A percentile compares a stretch with the other conserved stretches of the same genome.
phyloP scores from a whole-genome alignment of 2,797 vertebrate genomes.

The Huso huso region DNA sequence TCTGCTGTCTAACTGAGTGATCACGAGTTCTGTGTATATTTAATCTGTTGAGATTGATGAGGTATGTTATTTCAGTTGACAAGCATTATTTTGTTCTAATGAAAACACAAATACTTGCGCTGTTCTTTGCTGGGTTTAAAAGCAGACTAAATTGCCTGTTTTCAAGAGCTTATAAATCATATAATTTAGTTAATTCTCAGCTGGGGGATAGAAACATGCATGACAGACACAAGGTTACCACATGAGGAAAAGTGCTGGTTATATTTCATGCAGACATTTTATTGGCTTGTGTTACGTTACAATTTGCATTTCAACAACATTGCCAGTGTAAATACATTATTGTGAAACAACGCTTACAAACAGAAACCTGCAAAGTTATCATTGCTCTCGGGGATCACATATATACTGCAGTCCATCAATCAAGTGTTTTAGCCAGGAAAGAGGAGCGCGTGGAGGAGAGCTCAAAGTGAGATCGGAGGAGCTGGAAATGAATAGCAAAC shows the following conservation, averaged over 20 bases:
- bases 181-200: constrained; percentile 14
- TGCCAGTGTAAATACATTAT: constrained; percentile 51
- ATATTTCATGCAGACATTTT: constrained; percentile 52
- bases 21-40: too few species aligned
- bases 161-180: constrained; percentile 14
- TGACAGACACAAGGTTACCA: constrained; percentile 15
- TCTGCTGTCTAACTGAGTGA: too few species aligned
- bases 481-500: too few species aligned
- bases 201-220: constrained; percentile 5
- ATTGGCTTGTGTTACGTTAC: constrained; percentile 33
- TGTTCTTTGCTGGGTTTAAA: not conserved
- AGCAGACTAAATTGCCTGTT: constrained; percentile 11
- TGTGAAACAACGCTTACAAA: constrained; percentile 46
- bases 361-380: constrained; percentile 40
- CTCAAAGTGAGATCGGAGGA: too few species aligned
- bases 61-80: constrained; percentile 1
- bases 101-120: constrained; percentile 15
- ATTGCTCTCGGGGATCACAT: constrained; percentile 44
- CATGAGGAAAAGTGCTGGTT: constrained; percentile 8
- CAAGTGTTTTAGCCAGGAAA: not conserved
- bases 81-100: constrained; percentile 1
- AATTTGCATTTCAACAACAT: constrained; percentile 46
- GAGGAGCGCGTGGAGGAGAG: too few species aligned
- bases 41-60: not conserved
- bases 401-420: constrained; percentile 20